Percentiles rank a stretch among this genome's conserved stretches.
phyloP scores from a whole-genome alignment of 1,140 invertebrate genomes.

The Leptestheria dahalacensis region DNA sequence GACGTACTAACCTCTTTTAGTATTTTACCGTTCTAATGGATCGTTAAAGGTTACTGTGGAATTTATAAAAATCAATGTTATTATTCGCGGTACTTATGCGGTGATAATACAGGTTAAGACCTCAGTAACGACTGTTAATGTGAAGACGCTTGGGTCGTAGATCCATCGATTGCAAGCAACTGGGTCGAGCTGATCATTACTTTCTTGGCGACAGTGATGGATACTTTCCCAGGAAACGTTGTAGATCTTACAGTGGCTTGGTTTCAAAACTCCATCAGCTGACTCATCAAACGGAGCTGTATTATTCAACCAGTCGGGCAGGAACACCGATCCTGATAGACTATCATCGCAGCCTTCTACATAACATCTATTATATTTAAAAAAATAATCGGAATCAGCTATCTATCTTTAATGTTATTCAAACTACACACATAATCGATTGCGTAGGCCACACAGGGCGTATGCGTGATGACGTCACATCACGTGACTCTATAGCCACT shows the following conservation, averaged over 20 bases:
- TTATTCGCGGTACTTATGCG: no score
- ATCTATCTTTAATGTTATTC: no score
- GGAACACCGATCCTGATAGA: neutral
- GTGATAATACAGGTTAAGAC: neutral
- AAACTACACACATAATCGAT: no score
- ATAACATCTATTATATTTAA: slow-evolving; percentile 1
- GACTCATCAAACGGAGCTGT: neutral
- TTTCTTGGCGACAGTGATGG: neutral
- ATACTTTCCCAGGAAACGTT: neutral
- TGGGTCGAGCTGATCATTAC: neutral
- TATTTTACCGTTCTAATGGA: no score
- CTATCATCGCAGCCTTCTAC: slow-evolving; percentile 5
- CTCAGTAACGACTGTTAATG: slow-evolving; percentile 7
- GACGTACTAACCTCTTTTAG: no score
- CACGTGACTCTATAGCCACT: no score
- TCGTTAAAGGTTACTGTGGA: no score
- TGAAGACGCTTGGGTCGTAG: slow-evolving; percentile 5
- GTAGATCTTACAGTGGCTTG: neutral
- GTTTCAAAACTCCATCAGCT: neutral
- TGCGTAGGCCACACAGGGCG: no score
- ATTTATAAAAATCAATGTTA: no score
- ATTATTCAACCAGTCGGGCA: slow-evolving; percentile 14
- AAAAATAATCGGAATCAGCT: no score
- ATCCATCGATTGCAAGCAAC: slow-evolving; percentile 4
- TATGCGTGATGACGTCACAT: no score